These are phyloP conservation scores for Gallinago solitaria DNA, from an alignment of 2,797 vertebrate genomes.

Conservation along the genomic window DNA sequence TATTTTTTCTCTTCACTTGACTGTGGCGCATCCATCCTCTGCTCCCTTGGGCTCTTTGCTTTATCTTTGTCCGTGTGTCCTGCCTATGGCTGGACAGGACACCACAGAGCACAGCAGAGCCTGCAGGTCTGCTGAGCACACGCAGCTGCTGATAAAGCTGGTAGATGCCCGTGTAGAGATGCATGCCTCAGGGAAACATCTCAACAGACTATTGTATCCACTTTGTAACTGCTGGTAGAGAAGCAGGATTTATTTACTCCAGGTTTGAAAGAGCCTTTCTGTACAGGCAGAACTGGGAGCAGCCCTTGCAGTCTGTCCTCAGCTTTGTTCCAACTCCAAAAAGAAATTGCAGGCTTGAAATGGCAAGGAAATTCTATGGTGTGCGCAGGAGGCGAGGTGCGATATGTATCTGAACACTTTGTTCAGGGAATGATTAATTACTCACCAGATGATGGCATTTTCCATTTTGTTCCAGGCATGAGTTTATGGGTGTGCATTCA, in stretches of 20 bases:
- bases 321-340: background rate
- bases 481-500: slow-evolving; percentile 84
- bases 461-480: slow-evolving; percentile 80
- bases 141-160: background rate
- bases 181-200: background rate
- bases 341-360: slow-evolving; percentile 9
- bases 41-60: background rate
- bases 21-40: background rate
- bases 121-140: background rate
- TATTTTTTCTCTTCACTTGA: background rate
- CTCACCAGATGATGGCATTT: slow-evolving; percentile 90
- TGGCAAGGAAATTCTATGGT: background rate
- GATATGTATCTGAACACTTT: slow-evolving; percentile 39
- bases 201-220: background rate
- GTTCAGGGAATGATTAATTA: slow-evolving; percentile 40
- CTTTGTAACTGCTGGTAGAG: background rate
- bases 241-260: background rate
- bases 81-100: background rate
- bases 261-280: accelerated
- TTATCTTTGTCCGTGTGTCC: background rate
- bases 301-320: background rate
- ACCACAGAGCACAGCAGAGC: background rate
- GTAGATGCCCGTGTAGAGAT: background rate
- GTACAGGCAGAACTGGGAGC: background rate
- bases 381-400: background rate